Conservation (phyloP, 2,888 invertebrate genomes). For the Lepidochrysops patricia region DNA sequence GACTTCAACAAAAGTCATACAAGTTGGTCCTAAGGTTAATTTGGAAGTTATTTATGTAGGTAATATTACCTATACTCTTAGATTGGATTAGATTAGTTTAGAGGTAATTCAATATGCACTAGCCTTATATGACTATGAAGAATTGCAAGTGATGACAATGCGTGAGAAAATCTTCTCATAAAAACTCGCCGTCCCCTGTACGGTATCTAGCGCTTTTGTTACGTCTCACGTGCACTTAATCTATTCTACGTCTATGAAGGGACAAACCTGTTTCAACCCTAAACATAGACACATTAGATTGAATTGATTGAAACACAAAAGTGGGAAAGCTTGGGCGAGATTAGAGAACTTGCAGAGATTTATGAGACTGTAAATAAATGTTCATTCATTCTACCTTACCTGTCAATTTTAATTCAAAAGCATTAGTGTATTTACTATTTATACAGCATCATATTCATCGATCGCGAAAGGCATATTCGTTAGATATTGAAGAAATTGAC, state of each 20-base stretch:
- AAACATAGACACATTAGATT: neutral
- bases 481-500: neutral
- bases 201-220: slow-evolving; percentile 34
- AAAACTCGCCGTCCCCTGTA: slow-evolving; percentile 39
- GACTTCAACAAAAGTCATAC: too few relatives aligned
- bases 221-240: slow-evolving; percentile 40
- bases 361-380: neutral
- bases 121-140: slow-evolving; percentile 4
- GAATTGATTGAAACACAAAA: neutral
- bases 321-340: neutral
- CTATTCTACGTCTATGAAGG: slow-evolving; percentile 48
- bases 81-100: neutral
- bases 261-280: slow-evolving; percentile 55
- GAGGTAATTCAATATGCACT: too few relatives aligned
- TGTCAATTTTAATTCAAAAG: neutral
- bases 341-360: neutral
- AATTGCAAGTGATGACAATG: slow-evolving; percentile 27
- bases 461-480: too few relatives aligned
- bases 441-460: too few relatives aligned
- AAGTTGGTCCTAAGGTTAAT: too few relatives aligned
- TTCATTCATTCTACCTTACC: neutral
- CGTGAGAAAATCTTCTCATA: slow-evolving; percentile 55
- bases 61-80: too few relatives aligned
- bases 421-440: too few relatives aligned
- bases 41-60: too few relatives aligned